Base-by-base conservation (phyloP, 2,113 vertebrate species). In the Scomber colias region DNA sequence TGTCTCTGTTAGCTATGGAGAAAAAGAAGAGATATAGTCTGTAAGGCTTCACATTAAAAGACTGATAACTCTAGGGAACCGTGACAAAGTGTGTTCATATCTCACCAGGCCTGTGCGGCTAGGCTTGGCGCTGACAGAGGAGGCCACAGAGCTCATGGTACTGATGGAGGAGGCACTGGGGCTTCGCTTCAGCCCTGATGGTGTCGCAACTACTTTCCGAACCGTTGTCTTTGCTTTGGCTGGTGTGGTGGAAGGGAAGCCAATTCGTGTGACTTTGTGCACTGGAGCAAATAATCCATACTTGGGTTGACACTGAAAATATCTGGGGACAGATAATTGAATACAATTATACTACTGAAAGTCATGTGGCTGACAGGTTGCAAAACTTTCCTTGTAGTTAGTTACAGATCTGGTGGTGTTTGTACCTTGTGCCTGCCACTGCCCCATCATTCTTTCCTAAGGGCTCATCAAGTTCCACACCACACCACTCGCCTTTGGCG, bases 401-500 rank as follows among this genome's bases (percentile, higher is more conserved):
- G 69, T 67, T 40, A 59, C 24, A 79, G 17, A 59, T 53, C 8
- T 8, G n/a, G 3, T 31, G 14, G 17, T 16, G 54, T 56, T 35
- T 48, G 3, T 84, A 99, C 98, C 98, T 98, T 4, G 98, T 99
- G 90, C 98, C 98, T 70, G 98, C 98, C 60, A 99, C 98, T 0
- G 98, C 97, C 19, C 98, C 98, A 9, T 99, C 98, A 0, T 99
- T 99, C 92, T 99, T 99, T 44, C 98, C 98, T 21, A 99, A 93
- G 3, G 98, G 98, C 49, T 99, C 98, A 17, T 99, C 98, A 65
- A 99, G 85, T 72, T 99, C 98, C 12, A 99, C 98, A 0, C 98
- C 98, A 51, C 98, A 99, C 98, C 98, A 99, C 4, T 99, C 98
- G 27, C 98, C 98, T 91, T 99, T 99, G 31, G 98, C 97, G 86